Evolutionary conservation across 1,140 invertebrate species (phyloP).

Genomic region (Drosophila tsacasi): DNA sequence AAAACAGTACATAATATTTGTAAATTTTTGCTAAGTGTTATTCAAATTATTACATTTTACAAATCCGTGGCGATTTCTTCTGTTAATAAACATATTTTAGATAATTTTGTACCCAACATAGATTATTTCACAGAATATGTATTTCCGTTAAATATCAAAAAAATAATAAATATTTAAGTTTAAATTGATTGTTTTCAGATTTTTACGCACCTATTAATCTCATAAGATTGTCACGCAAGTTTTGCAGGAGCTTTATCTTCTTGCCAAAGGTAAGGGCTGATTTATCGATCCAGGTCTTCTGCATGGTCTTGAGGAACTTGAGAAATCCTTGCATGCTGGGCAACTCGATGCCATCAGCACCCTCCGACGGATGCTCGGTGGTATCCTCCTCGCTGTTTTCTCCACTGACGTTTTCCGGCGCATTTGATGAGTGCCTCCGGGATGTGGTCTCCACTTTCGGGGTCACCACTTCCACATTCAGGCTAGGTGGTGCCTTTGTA

Average conservation of each 20-base stretch:
- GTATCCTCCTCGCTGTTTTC: slow-evolving; percentile 23
- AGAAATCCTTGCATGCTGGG: slow-evolving; percentile 81
- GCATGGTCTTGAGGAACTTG: slow-evolving; percentile 86
- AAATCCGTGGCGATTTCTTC: too few species aligned
- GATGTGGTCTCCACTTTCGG: slow-evolving; percentile 72
- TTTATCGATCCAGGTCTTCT: slow-evolving; percentile 86
- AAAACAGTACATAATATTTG: background rate
- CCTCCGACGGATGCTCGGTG: slow-evolving; percentile 34
- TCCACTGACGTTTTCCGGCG: slow-evolving; percentile 21
- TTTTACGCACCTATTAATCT: slow-evolving; percentile 86
- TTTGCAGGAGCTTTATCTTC: slow-evolving; percentile 87
- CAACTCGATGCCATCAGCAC: slow-evolving; percentile 32
- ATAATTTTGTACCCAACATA: background rate
- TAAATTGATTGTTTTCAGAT: background rate
- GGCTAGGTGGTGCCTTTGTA: slow-evolving; percentile 16
- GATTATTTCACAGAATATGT: background rate
- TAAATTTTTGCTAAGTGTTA: too few species aligned
- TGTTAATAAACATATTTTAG: too few species aligned
- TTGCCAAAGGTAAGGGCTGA: slow-evolving; percentile 86
- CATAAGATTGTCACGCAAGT: slow-evolving; percentile 87
- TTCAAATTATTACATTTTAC: too few species aligned
- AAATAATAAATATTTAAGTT: too few species aligned
- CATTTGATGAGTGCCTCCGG: slow-evolving; percentile 44
- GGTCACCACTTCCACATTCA: slow-evolving; percentile 35
- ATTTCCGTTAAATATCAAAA: background rate